Evolutionary conservation across 2,797 vertebrate genomes (phyloP).

Genomic region (Coregonus sp.): DNA sequence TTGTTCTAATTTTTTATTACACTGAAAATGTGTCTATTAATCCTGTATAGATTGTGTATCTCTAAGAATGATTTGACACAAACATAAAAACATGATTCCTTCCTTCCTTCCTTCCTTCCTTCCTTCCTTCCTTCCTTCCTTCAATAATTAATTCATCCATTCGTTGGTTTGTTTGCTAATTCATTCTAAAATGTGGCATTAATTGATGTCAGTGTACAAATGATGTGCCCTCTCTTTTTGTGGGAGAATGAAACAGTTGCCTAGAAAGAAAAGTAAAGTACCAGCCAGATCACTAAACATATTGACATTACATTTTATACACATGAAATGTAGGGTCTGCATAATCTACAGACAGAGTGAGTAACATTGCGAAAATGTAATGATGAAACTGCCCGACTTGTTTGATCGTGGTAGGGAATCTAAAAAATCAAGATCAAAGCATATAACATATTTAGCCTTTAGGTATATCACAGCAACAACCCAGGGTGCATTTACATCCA

Average conservation of each 20-base stretch:
- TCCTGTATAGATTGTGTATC: not conserved
- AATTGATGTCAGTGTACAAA: not conserved
- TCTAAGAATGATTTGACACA: not conserved
- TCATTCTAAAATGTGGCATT: not conserved
- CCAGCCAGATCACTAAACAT: too few species aligned
- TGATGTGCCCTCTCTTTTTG: not conserved
- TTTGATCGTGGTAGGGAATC: not conserved
- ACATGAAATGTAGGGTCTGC: too few species aligned
- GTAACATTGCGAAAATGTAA: too few species aligned
- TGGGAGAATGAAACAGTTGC: too few species aligned
- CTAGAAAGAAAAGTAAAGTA: too few species aligned
- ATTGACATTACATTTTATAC: too few species aligned
- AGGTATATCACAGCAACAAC: not conserved
- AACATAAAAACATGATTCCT: not conserved
- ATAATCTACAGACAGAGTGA: not conserved
- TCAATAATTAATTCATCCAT: not conserved
- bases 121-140: not conserved
- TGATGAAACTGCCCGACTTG: too few species aligned
- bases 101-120: not conserved
- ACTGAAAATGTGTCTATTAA: not conserved
- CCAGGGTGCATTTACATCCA: too few species aligned
- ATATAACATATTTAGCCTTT: too few species aligned
- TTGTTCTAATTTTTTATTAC: not conserved
- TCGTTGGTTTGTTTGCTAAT: not conserved
- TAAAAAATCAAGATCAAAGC: not conserved